A percentile compares a stretch with the other conserved stretches of the same genome.
phyloP scores from a whole-genome alignment of 1,140 invertebrate genomes.

The Chelonus insularis region DNA sequence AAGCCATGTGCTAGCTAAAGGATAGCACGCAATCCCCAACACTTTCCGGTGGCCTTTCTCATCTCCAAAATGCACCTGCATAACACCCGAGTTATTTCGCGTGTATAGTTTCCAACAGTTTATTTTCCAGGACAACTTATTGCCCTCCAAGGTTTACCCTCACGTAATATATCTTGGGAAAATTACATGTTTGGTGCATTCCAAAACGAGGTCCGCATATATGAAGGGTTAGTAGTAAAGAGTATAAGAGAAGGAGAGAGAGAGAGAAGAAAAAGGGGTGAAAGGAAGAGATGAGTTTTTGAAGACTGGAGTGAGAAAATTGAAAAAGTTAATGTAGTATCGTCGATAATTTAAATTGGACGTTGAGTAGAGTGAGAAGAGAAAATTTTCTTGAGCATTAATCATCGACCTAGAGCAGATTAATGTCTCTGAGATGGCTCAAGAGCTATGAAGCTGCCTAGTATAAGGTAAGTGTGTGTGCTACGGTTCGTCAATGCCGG shows the following conservation, averaged over 20 bases:
- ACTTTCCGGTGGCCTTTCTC: not conserved
- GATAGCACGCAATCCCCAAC: not conserved
- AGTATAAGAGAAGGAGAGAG: not conserved
- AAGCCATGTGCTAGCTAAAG: no score
- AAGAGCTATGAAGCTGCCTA: not conserved
- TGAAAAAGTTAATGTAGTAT: conserved; percentile 3
- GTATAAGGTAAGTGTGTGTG: not conserved
- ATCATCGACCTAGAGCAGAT: conserved; percentile 3
- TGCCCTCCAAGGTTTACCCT: conserved; percentile 13
- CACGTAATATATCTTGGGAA: conserved; percentile 5
- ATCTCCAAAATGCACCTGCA: conserved; percentile 8
- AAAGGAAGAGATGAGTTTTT: not conserved
- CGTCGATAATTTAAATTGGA: not conserved
- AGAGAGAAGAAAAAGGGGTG: not conserved
- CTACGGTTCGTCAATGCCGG: not conserved
- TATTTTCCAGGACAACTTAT: conserved; percentile 17
- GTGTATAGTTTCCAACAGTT: not conserved
- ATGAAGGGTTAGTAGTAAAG: no score
- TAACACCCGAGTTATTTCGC: conserved; percentile 6
- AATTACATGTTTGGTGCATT: conserved; percentile 6
- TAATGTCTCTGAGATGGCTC: not conserved
- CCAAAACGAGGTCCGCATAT: conserved; percentile 13
- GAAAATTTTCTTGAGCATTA: not conserved
- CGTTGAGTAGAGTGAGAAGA: not conserved
- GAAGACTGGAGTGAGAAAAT: not conserved